Base-by-base conservation (phyloP, 2,888 invertebrate species). In the Xestoiulus laeticollis region DNA sequence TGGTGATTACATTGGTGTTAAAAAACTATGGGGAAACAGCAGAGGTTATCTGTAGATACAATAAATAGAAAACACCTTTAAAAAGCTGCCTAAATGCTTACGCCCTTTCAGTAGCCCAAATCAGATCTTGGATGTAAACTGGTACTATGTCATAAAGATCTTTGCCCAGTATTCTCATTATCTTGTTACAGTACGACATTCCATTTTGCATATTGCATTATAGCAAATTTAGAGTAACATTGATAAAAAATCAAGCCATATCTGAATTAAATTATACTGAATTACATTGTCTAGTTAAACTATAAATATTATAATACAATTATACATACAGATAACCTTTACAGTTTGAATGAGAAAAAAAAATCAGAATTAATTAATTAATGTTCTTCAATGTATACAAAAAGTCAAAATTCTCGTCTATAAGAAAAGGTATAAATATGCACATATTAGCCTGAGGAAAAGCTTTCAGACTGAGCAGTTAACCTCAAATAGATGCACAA, bases 391-490 rank as follows among this genome's bases (percentile, higher is more conserved):
- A 78, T 14, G 30, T 78, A 78, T 78, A 78, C 78, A 68, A 68
- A 38, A 68, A 68, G 26, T 68, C 78, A 30, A 78, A 78, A 78
- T 78, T 32, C 78, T 78, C 78, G 30, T 78, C 78, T 78, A 78
- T 78, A 78, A 78, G 78, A 78, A 30, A 30, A 78, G 78, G 30
- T 78, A 78, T 78, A 78, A 78, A 78, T 78, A 78, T 78, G 78
- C 78, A 78, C 78, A 78, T 78, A 78, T 30, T 78, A 78, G 78
- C 3, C 78, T 32, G 14, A 78, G 78, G 30, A 26, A 78, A 78
- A 78, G 30, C 78, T 16, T 30, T 78, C 78, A 78, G 30, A 78
- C 78, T 78, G 78, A 78, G 78, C 78, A 30, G 30, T 78, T 78
- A 16, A 78, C 78, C 78, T 30, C 78, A 78, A 78, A 78, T 78